Conservation (phyloP, 2,113 vertebrate genomes). For the Melanocharis versteri region DNA sequence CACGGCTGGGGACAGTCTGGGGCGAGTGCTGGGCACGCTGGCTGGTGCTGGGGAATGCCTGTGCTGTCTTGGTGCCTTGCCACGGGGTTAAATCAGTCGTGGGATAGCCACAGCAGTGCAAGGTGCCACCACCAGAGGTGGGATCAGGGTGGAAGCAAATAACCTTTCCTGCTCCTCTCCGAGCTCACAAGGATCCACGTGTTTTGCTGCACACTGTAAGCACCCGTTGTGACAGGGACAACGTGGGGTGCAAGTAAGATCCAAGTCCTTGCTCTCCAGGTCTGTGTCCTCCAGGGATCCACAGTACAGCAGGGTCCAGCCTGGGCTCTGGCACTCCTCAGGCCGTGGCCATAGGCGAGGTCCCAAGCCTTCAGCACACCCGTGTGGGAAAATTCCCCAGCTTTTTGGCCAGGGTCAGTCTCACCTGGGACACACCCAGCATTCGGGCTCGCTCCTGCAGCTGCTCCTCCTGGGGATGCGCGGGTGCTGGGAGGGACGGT, state of each 20-base stretch:
- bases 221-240: neutral
- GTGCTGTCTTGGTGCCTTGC: neutral
- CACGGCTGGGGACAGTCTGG: neutral
- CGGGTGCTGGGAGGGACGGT: neutral
- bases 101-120: neutral
- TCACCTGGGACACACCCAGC: neutral
- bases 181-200: accelerated
- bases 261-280: neutral
- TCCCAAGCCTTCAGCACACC: neutral
- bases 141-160: neutral
- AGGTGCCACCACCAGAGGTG: neutral
- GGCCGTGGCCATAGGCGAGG: accelerated
- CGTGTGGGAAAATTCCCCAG: neutral
- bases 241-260: neutral
- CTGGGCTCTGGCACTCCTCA: neutral
- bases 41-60: neutral
- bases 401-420: neutral
- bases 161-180: neutral
- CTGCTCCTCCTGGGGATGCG: accelerated
- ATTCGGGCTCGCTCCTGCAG: accelerated
- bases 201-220: neutral
- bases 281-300: neutral
- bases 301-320: accelerated
- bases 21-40: neutral
- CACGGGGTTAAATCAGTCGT: accelerated